Evolutionary conservation across 2,113 vertebrate species (phyloP), one percentile per base, ranked within the genome.

Genomic region (Rhagologus leucostigma): DNA sequence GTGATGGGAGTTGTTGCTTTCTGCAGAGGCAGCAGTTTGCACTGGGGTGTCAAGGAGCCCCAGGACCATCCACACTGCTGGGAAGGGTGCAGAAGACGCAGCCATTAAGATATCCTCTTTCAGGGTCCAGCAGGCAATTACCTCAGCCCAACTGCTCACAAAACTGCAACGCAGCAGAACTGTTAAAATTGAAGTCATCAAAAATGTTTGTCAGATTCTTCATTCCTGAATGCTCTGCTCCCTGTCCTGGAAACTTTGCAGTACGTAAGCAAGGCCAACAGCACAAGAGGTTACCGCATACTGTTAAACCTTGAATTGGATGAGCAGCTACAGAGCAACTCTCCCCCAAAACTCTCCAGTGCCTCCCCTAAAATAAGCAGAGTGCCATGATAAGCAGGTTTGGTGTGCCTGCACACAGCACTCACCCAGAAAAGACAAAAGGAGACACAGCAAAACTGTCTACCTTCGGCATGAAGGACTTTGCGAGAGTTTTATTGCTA

Each of bases 321-420:
- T 47, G 35, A 65, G 42, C 39, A 68, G 47, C 52, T 59, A 63
- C 37, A 41, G 57, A 77, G 13, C 32, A 44, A 11, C 46, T 33
- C 13, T 39, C 15, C 27, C 63, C n/a, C 26, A 67, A 44, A 62
- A 57, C 15, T 20, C 46, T 44, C 47, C 92, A 81, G 6, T 41
- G 73, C 6, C n/a, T 33, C 29, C 18, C 20, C 69, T 59, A 29
- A 50, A 79, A 63, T 10, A 26, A 67, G 56, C 32, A 26, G 39
- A 64, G 37, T 5, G 2, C 11, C 11, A 18, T 0, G 0, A 35
- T 1, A 14, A 44, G 46, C 46, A 70, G 24, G 30, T 46, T 50
- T 32, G 6, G 33, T 6, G 0, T 22, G 9, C 42, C 49, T 10
- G 23, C 60, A 59, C 13, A 11, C 93, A 55, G 52, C 0, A 0